phyloP scores from a whole-genome alignment of 2,797 vertebrate species.

The Thripadectes ignobilis region DNA sequence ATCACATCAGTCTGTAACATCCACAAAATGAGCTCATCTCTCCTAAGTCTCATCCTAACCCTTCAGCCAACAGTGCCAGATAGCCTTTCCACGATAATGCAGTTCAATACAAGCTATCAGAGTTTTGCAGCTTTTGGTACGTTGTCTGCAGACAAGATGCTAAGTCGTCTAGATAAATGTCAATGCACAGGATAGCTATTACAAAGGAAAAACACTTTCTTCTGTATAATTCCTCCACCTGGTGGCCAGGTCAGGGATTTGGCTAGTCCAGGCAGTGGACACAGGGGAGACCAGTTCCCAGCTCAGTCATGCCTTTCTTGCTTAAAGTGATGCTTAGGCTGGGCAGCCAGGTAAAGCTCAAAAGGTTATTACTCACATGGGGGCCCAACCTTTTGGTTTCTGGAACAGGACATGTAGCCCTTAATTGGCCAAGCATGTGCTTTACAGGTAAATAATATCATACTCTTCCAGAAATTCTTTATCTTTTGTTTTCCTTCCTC shows the following conservation, averaged over 20 bases:
- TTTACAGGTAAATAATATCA: background rate
- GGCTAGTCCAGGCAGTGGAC: background rate
- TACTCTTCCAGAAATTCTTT: background rate
- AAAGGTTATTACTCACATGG: background rate
- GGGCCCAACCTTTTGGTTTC: rapidly evolving
- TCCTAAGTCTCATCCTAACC: background rate
- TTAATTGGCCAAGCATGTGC: background rate
- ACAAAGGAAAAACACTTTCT: background rate
- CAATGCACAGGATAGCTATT: rapidly evolving
- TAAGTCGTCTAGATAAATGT: background rate
- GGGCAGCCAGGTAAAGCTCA: background rate
- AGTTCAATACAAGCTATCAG: background rate
- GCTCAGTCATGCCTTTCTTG: background rate
- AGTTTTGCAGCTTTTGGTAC: background rate
- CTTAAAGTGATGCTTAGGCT: background rate
- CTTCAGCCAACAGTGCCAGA: background rate
- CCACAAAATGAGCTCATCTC: background rate
- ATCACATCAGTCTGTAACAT: background rate
- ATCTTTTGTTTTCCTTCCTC: background rate
- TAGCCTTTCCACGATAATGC: background rate
- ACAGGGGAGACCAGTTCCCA: background rate
- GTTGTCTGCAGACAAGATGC: background rate
- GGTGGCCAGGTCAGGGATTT: conserved; percentile 58
- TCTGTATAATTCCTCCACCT: conserved; percentile 53
- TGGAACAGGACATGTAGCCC: background rate